phyloP scores from a whole-genome alignment of 2,797 vertebrate genomes.

The Leuciscus waleckii region DNA sequence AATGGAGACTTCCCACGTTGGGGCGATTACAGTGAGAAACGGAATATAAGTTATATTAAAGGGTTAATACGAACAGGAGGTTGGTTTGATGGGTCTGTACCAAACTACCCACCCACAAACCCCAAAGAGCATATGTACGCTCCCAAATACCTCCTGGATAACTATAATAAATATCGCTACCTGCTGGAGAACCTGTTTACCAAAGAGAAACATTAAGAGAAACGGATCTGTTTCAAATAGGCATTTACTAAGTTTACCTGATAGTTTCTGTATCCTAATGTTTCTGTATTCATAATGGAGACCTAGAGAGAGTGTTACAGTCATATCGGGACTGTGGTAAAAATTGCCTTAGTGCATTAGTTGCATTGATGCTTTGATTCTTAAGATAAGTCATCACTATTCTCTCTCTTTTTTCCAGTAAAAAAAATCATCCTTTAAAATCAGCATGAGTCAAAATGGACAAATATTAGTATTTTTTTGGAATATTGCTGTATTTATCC shows the following conservation, averaged over 20 bases:
- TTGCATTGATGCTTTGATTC: not conserved
- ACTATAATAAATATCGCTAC: constrained; percentile 80
- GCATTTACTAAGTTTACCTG: not conserved
- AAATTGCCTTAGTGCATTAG: not conserved
- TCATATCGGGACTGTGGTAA: not conserved
- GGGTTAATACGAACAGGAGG: constrained; percentile 84
- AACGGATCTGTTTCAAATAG: not conserved
- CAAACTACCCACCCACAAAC: constrained; percentile 82
- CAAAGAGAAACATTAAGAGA: constrained; percentile 42
- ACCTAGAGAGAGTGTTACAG: not conserved
- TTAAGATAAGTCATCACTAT: not conserved
- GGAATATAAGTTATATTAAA: constrained; percentile 84
- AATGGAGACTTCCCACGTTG: constrained; percentile 90
- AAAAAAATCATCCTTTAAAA: not conserved
- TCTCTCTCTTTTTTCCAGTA: not conserved
- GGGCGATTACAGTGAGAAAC: constrained; percentile 87
- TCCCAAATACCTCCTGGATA: constrained; percentile 83
- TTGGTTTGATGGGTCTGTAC: constrained; percentile 86
- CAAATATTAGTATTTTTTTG: not conserved
- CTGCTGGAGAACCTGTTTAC: constrained; percentile 84
- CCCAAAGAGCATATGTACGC: constrained; percentile 88
- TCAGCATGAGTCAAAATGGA: not conserved
- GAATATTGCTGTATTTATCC: not conserved
- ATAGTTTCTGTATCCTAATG: not conserved
- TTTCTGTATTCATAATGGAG: not conserved